Base-by-base conservation (phyloP, 2,888 invertebrate species). In the Caenorhabditis japonica region DNA sequence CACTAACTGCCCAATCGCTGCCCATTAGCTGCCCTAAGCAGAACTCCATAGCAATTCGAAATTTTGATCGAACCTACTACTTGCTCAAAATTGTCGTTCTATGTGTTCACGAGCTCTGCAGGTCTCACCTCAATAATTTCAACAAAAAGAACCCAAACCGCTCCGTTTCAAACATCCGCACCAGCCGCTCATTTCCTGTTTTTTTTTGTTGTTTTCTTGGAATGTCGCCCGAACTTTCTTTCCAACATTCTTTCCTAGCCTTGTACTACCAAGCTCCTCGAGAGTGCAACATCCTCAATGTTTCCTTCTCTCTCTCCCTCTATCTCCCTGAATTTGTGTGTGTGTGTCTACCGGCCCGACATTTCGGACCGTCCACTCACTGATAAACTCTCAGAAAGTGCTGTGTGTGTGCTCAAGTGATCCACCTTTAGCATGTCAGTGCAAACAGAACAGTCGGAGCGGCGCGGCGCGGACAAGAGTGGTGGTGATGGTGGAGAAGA, bases 391-490 rank as follows among this genome's bases (percentile, higher is more conserved):
- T 58, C 55, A 56, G 66, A 58, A 56, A 47, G 30, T 46, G 36
- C 19, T 46, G 36, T 55, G 38, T 70, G 70, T 70, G 61, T 70
- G 70, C 70, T 70, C 70, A 70, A 70, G 70, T 70, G 70, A 70
- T 70, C 70, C 69, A 52, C 60, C 49, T 70, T 51, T 51, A 36
- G 55, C 64, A 56, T 56, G 56, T 64, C 49, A 41, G 56, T 51
- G 66, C 66, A 68, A 68, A 68, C 58, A 68, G n/a, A n/a, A n/a
- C n/a, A n/a, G n/a, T n/a, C 47, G 64, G 62, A 64, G 44, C 46
- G 47, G 44, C 58, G n/a, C n/a, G n/a, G n/a, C n/a, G n/a, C n/a
- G n/a, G n/a, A n/a, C n/a, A n/a, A n/a, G n/a, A n/a, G n/a, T n/a
- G n/a, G n/a, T n/a, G n/a, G n/a, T n/a, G n/a, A n/a, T n/a, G n/a